Conservation (phyloP, 2,888 invertebrate species). For the Bursaphelenchus okinawaensis region DNA sequence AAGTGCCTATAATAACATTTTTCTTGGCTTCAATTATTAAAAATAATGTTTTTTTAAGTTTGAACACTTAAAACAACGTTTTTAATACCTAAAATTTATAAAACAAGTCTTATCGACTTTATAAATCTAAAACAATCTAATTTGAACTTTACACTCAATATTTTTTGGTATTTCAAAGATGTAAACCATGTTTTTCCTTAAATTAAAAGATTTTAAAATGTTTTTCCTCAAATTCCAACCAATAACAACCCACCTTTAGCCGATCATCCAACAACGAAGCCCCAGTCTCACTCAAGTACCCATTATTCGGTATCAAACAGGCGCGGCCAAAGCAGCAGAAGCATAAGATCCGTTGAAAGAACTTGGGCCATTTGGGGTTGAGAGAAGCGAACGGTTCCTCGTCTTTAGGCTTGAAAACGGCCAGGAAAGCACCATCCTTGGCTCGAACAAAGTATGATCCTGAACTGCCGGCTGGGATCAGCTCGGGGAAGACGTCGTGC, state of each 20-base stretch:
- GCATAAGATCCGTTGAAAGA: conserved; percentile 73
- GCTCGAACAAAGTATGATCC: conserved; percentile 93
- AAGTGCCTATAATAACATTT: no score
- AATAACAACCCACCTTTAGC: conserved; percentile 57
- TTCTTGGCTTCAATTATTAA: no score
- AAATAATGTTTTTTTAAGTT: no score
- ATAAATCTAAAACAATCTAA: no score
- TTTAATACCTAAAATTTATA: no score
- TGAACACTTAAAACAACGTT: no score
- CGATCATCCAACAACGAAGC: conserved; percentile 94
- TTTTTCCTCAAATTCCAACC: conserved; percentile 9
- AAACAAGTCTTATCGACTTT: no score
- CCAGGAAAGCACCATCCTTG: conserved; percentile 71
- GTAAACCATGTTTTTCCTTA: background rate
- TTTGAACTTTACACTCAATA: no score
- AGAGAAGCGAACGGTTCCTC: conserved; percentile 96
- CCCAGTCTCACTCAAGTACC: conserved; percentile 97
- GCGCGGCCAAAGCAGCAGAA: conserved; percentile 96
- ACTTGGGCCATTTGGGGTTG: conserved; percentile 99
- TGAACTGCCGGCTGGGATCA: conserved; percentile 46
- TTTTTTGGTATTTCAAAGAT: background rate
- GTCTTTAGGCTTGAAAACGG: conserved; percentile 97
- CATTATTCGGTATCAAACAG: conserved; percentile 92
- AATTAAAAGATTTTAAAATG: background rate
- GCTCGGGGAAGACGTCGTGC: conserved; percentile 36